A percentile compares a stretch with the other conserved stretches of the same genome.
These are phyloP conservation scores for Mirza zaza DNA, from an alignment of 2,113 vertebrate species.

Conservation along the genomic window DNA sequence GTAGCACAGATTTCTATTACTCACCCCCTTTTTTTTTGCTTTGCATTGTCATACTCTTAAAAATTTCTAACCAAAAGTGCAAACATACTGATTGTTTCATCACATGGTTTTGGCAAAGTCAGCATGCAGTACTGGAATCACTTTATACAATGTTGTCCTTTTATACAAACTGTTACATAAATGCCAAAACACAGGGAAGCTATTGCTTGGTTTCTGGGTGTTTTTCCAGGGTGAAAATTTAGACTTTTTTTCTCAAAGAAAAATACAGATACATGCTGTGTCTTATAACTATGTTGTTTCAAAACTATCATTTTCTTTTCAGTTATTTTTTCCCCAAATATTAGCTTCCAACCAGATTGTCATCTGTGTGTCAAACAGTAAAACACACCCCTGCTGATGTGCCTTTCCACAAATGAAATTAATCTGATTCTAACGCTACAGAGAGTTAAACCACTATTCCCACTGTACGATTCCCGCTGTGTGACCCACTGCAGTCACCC, in stretches of 20 bases:
- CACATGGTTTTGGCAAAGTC: background rate
- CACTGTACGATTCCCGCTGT: fast-evolving
- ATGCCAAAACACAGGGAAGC: background rate
- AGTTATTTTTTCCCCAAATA: background rate
- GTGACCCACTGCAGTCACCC: background rate
- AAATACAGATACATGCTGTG: conserved; percentile 36
- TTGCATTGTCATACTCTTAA: background rate
- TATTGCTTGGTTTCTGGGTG: background rate
- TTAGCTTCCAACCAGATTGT: conserved; percentile 42
- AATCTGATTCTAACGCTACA: conserved; percentile 13
- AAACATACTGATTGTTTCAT: background rate
- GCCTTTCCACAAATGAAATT: background rate
- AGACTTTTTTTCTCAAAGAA: conserved; percentile 24
- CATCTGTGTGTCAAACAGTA: conserved; percentile 3
- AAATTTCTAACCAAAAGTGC: background rate
- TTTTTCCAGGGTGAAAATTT: conserved; percentile 36
- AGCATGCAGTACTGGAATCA: background rate
- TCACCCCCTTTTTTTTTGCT: background rate
- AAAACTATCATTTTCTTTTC: conserved; percentile 63
- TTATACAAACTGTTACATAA: background rate
- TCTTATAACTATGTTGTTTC: conserved; percentile 27
- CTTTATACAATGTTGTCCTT: background rate
- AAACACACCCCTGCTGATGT: background rate
- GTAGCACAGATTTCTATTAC: background rate
- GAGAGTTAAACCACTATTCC: background rate